Evolutionary conservation across 2,888 invertebrate species (phyloP).

Genomic region (Patella caerulea): DNA sequence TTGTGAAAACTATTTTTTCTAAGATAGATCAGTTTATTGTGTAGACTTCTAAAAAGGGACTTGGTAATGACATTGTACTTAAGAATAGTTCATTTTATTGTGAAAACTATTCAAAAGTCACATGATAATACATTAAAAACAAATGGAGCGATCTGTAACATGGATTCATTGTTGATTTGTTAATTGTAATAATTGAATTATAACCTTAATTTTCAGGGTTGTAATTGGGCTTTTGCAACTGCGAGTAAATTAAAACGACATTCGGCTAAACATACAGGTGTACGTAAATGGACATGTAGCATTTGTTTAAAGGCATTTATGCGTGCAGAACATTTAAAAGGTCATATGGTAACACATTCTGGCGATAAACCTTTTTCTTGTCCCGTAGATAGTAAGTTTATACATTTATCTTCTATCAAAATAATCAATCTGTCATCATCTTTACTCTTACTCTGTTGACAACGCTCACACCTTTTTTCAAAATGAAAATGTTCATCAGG

Average conservation of each 20-base stretch:
- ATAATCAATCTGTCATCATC: background rate
- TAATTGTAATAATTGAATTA: background rate
- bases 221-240: constrained; percentile 83
- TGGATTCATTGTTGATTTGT: background rate
- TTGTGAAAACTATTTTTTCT: no score
- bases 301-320: constrained; percentile 82
- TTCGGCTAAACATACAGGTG: constrained; percentile 79
- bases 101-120: no score
- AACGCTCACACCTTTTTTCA: background rate
- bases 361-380: constrained; percentile 76
- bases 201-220: constrained; percentile 74
- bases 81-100: no score
- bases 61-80: no score
- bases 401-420: background rate
- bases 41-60: no score
- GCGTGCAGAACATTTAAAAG: constrained; percentile 83
- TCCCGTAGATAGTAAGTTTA: constrained; percentile 72
- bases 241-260: constrained; percentile 84
- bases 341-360: constrained; percentile 79
- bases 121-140: no score
- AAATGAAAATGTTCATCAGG: background rate
- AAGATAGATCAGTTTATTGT: no score
- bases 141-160: no score
- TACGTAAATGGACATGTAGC: constrained; percentile 80
- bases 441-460: no score